Evolutionary conservation across 2,888 invertebrate species (phyloP).

Genomic region (Protodeltote pygarga): DNA sequence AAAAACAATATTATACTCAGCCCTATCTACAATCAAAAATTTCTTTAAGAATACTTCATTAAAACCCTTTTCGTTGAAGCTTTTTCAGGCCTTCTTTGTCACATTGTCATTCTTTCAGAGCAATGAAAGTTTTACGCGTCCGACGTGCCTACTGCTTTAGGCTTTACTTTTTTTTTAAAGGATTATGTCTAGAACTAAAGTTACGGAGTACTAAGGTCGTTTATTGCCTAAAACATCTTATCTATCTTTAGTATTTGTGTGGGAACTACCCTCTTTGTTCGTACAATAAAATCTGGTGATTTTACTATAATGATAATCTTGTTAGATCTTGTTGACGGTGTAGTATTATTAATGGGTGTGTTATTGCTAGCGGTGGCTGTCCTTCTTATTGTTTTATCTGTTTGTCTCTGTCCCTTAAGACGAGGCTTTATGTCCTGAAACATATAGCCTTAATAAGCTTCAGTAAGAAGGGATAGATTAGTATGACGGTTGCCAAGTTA

Average conservation of each 20-base stretch:
- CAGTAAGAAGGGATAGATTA: too few relatives aligned
- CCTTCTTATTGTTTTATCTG: not conserved
- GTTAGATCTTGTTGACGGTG: slow-evolving; percentile 10
- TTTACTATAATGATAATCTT: slow-evolving; percentile 14
- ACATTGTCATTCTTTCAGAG: slow-evolving; percentile 20
- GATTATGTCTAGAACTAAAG: slow-evolving; percentile 9
- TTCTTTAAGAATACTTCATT: slow-evolving; percentile 10
- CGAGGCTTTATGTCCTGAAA: too few relatives aligned
- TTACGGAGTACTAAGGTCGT: not conserved
- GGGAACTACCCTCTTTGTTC: too few relatives aligned
- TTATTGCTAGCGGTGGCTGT: not conserved
- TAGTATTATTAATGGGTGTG: not conserved
- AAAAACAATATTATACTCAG: too few relatives aligned
- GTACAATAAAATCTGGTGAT: not conserved
- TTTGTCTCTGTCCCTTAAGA: too few relatives aligned
- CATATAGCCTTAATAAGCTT: too few relatives aligned
- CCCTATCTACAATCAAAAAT: slow-evolving; percentile 20
- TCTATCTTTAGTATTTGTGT: too few relatives aligned
- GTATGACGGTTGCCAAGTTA: too few relatives aligned
- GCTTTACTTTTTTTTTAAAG: slow-evolving; percentile 11
- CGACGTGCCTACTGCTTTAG: slow-evolving; percentile 23
- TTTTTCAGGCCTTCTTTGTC: slow-evolving; percentile 6
- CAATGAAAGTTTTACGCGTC: slow-evolving; percentile 31
- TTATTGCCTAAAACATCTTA: not conserved
- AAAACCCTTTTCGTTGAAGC: slow-evolving; percentile 19